Percentiles rank a stretch among this genome's conserved stretches.
Evolutionary conservation across 2,113 vertebrate species (phyloP).

Genomic region (Strigops habroptila): DNA sequence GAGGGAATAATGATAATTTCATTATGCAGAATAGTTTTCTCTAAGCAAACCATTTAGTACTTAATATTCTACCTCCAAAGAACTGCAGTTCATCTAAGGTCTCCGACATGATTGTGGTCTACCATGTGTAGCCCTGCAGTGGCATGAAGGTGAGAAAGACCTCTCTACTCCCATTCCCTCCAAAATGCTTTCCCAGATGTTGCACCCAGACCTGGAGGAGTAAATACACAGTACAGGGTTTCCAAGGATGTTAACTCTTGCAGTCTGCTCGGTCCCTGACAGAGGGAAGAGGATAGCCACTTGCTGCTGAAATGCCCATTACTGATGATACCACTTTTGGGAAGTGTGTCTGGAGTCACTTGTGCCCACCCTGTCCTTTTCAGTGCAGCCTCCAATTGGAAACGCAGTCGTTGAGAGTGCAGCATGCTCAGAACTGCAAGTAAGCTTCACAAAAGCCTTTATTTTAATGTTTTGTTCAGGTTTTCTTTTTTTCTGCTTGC

Average conservation of each 20-base stretch:
- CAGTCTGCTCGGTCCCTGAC: neutral
- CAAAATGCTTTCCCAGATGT: conserved; percentile 38
- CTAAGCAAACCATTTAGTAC: conserved; percentile 40
- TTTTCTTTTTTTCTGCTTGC: neutral
- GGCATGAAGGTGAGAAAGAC: conserved; percentile 11
- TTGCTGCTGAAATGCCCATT: neutral
- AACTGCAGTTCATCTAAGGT: conserved; percentile 62
- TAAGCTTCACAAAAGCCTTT: neutral
- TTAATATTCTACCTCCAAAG: conserved; percentile 65
- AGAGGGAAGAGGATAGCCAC: neutral
- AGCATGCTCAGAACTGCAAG: neutral
- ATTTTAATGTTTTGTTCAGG: neutral
- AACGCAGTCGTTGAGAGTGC: neutral
- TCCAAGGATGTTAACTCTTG: neutral
- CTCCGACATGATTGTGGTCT: conserved; percentile 37
- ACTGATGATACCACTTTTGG: neutral
- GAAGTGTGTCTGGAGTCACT: neutral
- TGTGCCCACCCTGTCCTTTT: fast-evolving
- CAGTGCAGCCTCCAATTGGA: fast-evolving
- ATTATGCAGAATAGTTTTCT: conserved; percentile 55
- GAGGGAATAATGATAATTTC: conserved; percentile 67
- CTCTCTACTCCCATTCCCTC: neutral
- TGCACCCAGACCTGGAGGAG: neutral
- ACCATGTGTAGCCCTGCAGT: conserved; percentile 19
- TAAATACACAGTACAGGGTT: neutral